A percentile compares a stretch with the other conserved stretches of the same genome.
phyloP scores from a whole-genome alignment of 2,113 vertebrate species.

The Fulica atra region DNA sequence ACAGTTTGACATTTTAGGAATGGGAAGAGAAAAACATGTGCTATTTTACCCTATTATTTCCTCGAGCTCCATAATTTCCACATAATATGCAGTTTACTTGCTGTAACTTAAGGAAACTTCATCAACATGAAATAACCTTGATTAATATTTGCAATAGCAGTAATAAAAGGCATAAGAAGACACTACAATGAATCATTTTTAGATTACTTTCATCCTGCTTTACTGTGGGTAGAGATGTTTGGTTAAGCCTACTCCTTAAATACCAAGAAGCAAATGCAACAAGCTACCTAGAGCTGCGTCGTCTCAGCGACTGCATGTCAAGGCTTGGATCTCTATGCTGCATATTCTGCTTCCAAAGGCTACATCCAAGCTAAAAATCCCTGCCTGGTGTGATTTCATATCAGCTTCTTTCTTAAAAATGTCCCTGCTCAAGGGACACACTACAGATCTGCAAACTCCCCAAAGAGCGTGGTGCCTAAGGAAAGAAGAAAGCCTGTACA shows the following conservation, averaged over 20 bases:
- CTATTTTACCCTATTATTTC: not conserved
- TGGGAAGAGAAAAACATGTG: not conserved
- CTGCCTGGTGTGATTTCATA: not conserved
- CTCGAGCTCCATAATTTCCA: not conserved
- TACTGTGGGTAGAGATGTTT: not conserved
- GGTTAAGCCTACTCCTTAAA: not conserved
- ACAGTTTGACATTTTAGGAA: not conserved
- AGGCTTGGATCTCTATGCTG: not conserved
- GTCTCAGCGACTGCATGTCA: not conserved
- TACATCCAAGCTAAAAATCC: not conserved
- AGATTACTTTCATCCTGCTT: not conserved
- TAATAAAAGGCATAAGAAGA: not conserved
- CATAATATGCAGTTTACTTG: not conserved
- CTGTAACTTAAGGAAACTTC: not conserved
- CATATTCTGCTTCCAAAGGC: not conserved
- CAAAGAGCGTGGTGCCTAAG: not conserved
- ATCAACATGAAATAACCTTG: not conserved
- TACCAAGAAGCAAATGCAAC: not conserved
- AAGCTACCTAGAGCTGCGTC: not conserved
- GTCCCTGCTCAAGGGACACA: fast-evolving
- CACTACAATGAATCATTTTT: not conserved
- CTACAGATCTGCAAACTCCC: not conserved
- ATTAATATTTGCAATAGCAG: not conserved
- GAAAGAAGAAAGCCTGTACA: not conserved
- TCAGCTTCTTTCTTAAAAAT: not conserved